Evolutionary conservation across 2,888 invertebrate genomes (phyloP).

Genomic region (Archips crataeganus): DNA sequence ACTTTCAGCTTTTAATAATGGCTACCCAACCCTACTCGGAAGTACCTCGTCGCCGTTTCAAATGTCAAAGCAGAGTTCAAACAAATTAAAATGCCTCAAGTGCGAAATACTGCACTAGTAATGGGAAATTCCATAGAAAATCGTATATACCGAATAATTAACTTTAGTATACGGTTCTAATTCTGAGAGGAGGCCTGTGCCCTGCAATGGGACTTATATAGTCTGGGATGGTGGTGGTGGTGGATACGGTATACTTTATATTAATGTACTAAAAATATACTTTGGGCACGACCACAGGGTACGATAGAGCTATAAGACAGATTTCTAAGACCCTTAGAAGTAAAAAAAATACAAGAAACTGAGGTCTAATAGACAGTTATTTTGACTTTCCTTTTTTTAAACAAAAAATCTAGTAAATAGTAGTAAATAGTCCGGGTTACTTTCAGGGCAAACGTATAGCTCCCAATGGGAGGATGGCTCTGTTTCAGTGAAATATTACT

Average conservation of each 20-base stretch:
- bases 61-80: slow-evolving; percentile 17
- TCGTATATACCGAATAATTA: background rate
- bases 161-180: background rate
- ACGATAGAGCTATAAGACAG: too few relatives aligned
- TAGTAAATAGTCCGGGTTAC: slow-evolving; percentile 34
- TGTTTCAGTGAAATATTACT: slow-evolving; percentile 51
- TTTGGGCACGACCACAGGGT: too few relatives aligned
- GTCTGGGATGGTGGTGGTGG: too few relatives aligned
- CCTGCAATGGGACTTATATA: too few relatives aligned
- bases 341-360: too few relatives aligned
- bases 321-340: too few relatives aligned
- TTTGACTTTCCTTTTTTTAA: too few relatives aligned
- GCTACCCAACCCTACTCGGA: background rate
- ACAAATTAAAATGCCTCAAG: slow-evolving; percentile 14
- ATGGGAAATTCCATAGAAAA: background rate
- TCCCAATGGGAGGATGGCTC: slow-evolving; percentile 37
- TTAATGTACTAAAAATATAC: too few relatives aligned
- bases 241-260: too few relatives aligned
- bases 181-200: too few relatives aligned
- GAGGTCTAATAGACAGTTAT: too few relatives aligned
- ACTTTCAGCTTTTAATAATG: background rate
- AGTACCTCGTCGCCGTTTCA: background rate
- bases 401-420: too few relatives aligned
- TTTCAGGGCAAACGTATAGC: slow-evolving; percentile 40
- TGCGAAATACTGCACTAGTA: slow-evolving; percentile 8